phyloP scores from a whole-genome alignment of 1,140 invertebrate species.

The Sitodiplosis mosellana region DNA sequence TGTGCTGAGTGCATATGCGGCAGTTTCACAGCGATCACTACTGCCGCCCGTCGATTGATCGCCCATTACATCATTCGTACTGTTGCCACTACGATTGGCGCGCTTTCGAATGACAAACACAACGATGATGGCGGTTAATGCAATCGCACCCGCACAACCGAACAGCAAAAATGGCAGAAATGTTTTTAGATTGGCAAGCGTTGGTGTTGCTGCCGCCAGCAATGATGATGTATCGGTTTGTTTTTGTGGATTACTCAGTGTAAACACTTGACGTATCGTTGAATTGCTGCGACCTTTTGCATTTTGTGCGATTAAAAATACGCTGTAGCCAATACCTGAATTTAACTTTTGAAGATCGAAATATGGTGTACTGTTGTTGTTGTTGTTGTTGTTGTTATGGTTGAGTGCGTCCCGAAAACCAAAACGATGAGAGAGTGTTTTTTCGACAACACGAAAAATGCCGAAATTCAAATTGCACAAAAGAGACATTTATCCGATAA shows the following conservation, averaged over 20 bases:
- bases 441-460: not conserved
- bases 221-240: slow-evolving; percentile 33
- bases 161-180: slow-evolving; percentile 44
- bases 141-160: slow-evolving; percentile 47
- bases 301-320: slow-evolving; percentile 51
- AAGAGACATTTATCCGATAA: too few relatives aligned
- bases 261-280: slow-evolving; percentile 43
- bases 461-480: slow-evolving; percentile 6
- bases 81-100: slow-evolving; percentile 38
- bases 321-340: slow-evolving; percentile 44
- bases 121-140: slow-evolving; percentile 50
- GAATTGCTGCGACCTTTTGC: slow-evolving; percentile 46
- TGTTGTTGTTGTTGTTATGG: not conserved
- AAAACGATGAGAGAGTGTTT: too few relatives aligned
- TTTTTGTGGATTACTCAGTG: slow-evolving; percentile 57
- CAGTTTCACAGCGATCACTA: slow-evolving; percentile 30
- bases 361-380: slow-evolving; percentile 29
- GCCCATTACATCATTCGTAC: slow-evolving; percentile 32
- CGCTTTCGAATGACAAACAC: slow-evolving; percentile 48
- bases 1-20: slow-evolving; percentile 30
- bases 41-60: not conserved
- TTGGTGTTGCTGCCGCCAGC: slow-evolving; percentile 16
- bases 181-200: slow-evolving; percentile 47
- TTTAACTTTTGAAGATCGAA: slow-evolving; percentile 44
- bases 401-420: too few relatives aligned